Evolutionary conservation across 2,797 vertebrate species (phyloP).

Genomic region (Sphenopsis melanotis): DNA sequence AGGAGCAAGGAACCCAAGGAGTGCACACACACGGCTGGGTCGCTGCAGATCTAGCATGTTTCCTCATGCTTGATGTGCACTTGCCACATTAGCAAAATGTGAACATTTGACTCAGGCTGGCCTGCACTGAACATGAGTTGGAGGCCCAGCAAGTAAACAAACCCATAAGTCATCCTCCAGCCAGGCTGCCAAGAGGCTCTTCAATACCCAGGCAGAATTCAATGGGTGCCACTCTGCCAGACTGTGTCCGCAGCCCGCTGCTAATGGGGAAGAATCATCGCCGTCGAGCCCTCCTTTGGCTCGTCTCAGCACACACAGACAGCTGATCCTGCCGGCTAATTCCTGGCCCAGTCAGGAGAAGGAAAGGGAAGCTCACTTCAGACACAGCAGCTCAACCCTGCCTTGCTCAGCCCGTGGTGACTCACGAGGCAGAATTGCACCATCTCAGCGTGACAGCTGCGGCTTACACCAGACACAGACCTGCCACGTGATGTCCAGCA

Average conservation of each 20-base stretch:
- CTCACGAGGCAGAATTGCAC: background rate
- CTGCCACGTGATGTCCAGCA: accelerated
- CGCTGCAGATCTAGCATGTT: background rate
- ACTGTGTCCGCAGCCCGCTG: accelerated
- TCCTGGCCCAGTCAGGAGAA: background rate
- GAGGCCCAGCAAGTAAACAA: slow-evolving; percentile 24
- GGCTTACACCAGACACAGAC: background rate
- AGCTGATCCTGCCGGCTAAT: background rate
- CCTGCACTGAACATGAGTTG: background rate
- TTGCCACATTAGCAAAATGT: background rate
- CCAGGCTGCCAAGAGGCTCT: background rate
- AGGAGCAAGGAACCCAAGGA: background rate
- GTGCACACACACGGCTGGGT: background rate
- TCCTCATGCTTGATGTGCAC: slow-evolving; percentile 35
- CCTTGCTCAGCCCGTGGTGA: background rate
- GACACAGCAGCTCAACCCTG: background rate
- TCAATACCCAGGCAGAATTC: background rate
- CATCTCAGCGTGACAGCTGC: accelerated
- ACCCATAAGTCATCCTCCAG: background rate
- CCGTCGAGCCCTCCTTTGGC: background rate
- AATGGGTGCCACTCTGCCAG: background rate
- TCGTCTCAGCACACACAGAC: background rate
- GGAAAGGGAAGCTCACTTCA: background rate
- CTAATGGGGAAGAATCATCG: background rate
- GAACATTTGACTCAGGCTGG: background rate